Percentiles rank a stretch among this genome's conserved stretches.
Evolutionary conservation across 2,888 invertebrate species (phyloP).

Genomic region (Lingula anatina): DNA sequence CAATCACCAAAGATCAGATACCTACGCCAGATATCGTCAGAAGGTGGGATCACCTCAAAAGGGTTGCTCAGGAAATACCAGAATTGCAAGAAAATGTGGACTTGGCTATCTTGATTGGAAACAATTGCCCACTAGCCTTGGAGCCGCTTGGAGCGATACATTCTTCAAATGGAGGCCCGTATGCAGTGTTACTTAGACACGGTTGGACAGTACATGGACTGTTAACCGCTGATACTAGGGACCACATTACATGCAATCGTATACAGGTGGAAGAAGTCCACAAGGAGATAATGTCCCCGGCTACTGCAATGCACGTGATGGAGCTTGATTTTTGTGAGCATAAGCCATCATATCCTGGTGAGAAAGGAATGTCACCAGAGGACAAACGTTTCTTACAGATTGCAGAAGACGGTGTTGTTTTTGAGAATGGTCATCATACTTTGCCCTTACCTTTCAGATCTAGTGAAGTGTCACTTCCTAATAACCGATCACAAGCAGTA

Average conservation of each 20-base stretch:
- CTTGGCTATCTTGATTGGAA: background rate
- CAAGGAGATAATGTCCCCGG: too few species aligned
- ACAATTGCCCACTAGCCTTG: background rate
- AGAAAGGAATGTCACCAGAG: background rate
- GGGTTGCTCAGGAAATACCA: background rate
- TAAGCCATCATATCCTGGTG: background rate
- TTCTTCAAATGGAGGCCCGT: background rate
- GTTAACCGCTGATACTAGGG: background rate
- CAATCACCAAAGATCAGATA: background rate
- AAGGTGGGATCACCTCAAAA: background rate
- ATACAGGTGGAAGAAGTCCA: too few species aligned
- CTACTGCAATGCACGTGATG: too few species aligned
- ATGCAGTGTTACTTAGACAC: background rate
- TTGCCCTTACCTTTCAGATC: slow-evolving; percentile 7
- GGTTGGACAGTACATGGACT: background rate
- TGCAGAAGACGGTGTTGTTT: background rate
- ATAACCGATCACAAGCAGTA: slow-evolving; percentile 4
- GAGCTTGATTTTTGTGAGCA: background rate
- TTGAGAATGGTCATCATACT: slow-evolving; percentile 5
- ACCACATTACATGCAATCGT: background rate
- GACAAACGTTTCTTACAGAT: background rate
- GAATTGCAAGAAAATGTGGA: background rate
- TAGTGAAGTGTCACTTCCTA: background rate
- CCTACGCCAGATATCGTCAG: background rate
- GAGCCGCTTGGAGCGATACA: background rate